phyloP scores from a whole-genome alignment of 2,888 invertebrate genomes.

The Therioaphis trifolii region DNA sequence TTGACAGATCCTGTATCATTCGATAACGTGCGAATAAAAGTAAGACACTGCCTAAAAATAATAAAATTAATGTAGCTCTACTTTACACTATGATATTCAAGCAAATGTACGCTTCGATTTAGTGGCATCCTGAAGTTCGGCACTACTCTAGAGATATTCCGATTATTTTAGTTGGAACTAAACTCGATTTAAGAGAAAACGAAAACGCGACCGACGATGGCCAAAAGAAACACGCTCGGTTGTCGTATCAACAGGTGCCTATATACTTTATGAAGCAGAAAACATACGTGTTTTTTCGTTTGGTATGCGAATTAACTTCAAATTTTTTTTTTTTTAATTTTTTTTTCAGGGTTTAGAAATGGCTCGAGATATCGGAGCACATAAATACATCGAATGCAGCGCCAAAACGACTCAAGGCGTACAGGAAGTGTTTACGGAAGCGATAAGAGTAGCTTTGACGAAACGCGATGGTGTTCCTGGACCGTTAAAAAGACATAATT shows the following conservation, averaged over 20 bases:
- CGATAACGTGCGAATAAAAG: slow-evolving; percentile 98
- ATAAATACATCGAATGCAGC: slow-evolving; percentile 97
- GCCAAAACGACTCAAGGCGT: slow-evolving; percentile 97
- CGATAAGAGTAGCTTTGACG: slow-evolving; percentile 97
- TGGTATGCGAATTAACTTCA: no score
- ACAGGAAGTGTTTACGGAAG: slow-evolving; percentile 99
- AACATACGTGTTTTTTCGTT: no score
- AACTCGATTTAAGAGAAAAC: slow-evolving; percentile 96
- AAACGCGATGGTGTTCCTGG: no score
- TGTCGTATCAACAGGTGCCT: slow-evolving; percentile 93
- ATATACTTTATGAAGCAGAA: no score
- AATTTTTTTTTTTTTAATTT: no score
- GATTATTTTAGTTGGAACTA: slow-evolving; percentile 97
- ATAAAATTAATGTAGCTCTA: background rate
- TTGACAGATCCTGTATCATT: no score
- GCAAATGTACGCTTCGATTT: slow-evolving; percentile 33
- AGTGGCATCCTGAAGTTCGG: slow-evolving; percentile 99
- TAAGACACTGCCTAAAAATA: slow-evolving; percentile 69
- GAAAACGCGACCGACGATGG: slow-evolving; percentile 96
- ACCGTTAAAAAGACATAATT: no score
- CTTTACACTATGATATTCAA: background rate
- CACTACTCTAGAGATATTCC: slow-evolving; percentile 99
- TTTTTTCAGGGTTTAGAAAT: slow-evolving; percentile 84
- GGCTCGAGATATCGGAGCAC: slow-evolving; percentile 96
- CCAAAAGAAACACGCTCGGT: slow-evolving; percentile 96